Base-by-base conservation (phyloP, 53 echinoderm and acorn worm genomes). In the Paracentrotus lividus region DNA sequence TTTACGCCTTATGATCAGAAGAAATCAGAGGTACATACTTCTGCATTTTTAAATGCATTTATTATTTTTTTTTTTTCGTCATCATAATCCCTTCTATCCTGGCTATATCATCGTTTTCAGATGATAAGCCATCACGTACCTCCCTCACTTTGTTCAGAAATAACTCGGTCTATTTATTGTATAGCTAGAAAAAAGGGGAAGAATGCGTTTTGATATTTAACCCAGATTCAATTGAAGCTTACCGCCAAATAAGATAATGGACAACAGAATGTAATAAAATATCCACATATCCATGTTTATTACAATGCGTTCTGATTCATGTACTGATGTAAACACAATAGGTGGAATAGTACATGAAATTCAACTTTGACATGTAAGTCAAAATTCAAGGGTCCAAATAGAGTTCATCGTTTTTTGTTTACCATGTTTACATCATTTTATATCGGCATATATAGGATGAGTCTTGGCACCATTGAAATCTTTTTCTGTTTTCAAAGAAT, bases 11-110 rank as follows among this genome's bases (percentile, higher is more conserved):
- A n/a, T n/a, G n/a, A n/a, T n/a, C n/a, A n/a, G n/a, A n/a, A n/a
- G n/a, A n/a, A n/a, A n/a, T n/a, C n/a, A n/a, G n/a, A n/a, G n/a
- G n/a, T n/a, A n/a, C n/a, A n/a, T 51, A 8, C 51, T 51, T 51
- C 36, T 32, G 51, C 12, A 51, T 64, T 6, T 26, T 64, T n/a
- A n/a, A n/a, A n/a, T n/a, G n/a, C n/a, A 64, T 20, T 26, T 64
- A 64, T 64, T 20, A 13, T 64, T 29, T 16, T 32, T 36, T 38
- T 84, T 29, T 12, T 51, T 49, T 23, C 52, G 23, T 49, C 13
- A 20, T 36, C 4, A 21, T 72, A 72, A 69, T 69, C 56, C 36
- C 36, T 8, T 55, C 86, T 47, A 34, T 85, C 86, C 86, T 86
- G 34, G 32, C 32, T 8, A 34, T 38, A 16, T 53, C 36, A 43